Conservation (phyloP, 2,797 vertebrate species). For the Pygocentrus nattereri region DNA sequence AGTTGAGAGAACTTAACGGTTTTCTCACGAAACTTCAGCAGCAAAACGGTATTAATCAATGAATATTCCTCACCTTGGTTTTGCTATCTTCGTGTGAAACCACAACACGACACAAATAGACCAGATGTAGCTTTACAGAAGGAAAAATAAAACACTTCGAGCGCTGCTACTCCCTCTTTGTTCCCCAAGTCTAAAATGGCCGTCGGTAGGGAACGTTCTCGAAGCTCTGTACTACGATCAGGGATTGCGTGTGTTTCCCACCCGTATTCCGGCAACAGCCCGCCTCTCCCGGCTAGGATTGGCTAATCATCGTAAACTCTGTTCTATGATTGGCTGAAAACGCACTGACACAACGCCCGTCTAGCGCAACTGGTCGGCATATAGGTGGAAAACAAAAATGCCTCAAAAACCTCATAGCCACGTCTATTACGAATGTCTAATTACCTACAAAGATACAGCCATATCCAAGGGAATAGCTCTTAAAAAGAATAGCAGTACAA, state of each 20-base stretch:
- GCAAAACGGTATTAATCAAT: not conserved
- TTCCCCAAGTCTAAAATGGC: conserved; percentile 24
- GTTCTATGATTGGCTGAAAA: not conserved
- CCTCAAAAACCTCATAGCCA: no score
- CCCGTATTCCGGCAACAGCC: not conserved
- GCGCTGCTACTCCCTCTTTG: not conserved
- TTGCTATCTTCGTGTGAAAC: not conserved
- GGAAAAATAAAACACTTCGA: no score
- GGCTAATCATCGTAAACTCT: not conserved
- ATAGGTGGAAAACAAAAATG: not conserved
- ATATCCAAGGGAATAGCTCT: no score
- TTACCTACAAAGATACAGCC: no score
- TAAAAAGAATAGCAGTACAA: no score
- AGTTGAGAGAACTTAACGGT: no score
- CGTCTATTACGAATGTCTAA: no score
- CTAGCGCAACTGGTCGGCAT: not conserved
- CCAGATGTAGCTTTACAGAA: no score
- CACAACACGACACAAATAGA: not conserved
- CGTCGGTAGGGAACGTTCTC: not conserved
- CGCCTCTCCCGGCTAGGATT: not conserved
- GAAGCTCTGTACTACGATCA: not conserved
- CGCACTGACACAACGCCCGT: not conserved
- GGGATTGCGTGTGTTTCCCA: not conserved
- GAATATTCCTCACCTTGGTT: not conserved
- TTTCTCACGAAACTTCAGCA: not conserved